Conservation (phyloP, 2,113 vertebrate species). For the Antechinus stuartii region DNA sequence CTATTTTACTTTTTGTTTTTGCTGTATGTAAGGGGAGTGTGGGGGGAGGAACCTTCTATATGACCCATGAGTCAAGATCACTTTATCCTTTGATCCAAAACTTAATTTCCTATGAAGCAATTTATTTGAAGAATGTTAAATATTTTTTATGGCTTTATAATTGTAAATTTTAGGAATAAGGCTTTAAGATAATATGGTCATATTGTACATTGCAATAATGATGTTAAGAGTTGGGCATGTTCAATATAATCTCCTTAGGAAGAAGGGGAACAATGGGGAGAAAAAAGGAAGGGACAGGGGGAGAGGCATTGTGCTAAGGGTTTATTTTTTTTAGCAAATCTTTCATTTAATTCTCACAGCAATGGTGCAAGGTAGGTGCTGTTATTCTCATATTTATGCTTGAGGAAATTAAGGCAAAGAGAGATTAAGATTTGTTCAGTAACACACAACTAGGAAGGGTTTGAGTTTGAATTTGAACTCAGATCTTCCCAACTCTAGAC, state of each 20-base stretch:
- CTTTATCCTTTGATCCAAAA: background rate
- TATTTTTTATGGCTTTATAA: background rate
- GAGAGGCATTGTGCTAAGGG: background rate
- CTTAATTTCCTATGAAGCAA: slow-evolving; percentile 10
- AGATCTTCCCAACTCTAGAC: background rate
- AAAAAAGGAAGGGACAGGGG: background rate
- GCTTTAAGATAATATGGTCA: slow-evolving; percentile 19
- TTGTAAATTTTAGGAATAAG: slow-evolving; percentile 8
- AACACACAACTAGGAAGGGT: background rate
- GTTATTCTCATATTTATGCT: background rate
- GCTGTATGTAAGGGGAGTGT: background rate
- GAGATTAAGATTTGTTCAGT: background rate
- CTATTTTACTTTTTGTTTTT: background rate
- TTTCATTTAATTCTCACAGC: background rate
- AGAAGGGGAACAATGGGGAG: no score
- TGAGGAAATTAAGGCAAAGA: background rate
- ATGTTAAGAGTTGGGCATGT: background rate
- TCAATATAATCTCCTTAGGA: background rate
- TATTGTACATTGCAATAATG: background rate
- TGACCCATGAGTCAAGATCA: background rate
- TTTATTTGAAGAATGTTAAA: background rate
- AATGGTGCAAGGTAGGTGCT: background rate
- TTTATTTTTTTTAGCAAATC: background rate
- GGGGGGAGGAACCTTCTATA: background rate
- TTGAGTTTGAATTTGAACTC: background rate